Conservation (phyloP, 2,797 vertebrate species). For the Bucorvus abyssinicus region DNA sequence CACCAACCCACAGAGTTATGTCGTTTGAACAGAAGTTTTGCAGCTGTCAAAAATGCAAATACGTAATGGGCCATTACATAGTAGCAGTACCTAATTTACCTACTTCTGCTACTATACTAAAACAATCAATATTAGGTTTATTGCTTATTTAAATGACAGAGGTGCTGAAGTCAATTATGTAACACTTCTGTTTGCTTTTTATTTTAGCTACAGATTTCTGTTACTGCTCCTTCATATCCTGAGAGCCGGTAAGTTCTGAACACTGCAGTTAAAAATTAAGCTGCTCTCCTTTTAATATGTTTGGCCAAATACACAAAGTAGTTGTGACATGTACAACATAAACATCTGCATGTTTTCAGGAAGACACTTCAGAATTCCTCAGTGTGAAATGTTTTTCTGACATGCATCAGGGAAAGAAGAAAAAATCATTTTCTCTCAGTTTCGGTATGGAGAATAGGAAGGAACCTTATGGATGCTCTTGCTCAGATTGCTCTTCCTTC, state of each 20-base stretch:
- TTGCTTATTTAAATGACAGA: background rate
- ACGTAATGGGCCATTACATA: background rate
- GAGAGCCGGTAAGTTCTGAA: constrained; percentile 63
- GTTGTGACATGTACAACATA: background rate
- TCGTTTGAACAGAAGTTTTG: background rate
- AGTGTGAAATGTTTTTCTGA: background rate
- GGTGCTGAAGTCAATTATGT: background rate
- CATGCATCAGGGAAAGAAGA: background rate
- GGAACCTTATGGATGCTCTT: background rate
- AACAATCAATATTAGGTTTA: background rate
- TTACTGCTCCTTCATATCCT: constrained; percentile 46
- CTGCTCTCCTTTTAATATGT: background rate
- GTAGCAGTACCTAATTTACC: constrained; percentile 6
- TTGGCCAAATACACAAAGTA: background rate
- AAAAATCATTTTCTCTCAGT: background rate
- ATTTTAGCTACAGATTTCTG: constrained; percentile 29
- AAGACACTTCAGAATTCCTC: background rate
- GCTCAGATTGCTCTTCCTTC: background rate
- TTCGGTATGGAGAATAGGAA: background rate
- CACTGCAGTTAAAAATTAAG: background rate
- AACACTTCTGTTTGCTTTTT: background rate
- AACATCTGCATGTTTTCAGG: background rate
- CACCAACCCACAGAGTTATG: background rate
- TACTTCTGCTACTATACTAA: background rate
- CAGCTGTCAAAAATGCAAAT: constrained; percentile 63